Evolutionary conservation across 2,888 invertebrate genomes (phyloP), one percentile per base, ranked within the genome.

Genomic region (Cremastinae sp.): DNA sequence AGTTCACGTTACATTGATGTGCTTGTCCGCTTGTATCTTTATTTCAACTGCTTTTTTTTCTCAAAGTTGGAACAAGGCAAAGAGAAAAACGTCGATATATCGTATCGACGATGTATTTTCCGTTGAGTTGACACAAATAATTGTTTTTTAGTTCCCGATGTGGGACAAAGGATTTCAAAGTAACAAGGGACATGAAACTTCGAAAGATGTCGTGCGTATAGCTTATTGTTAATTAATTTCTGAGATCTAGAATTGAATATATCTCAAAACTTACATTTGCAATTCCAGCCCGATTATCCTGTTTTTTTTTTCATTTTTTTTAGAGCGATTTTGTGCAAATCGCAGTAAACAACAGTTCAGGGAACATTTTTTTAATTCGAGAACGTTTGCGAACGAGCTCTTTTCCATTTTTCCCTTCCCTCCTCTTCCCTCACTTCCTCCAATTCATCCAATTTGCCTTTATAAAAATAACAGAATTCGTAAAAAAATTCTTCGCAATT

Each of bases 171-270:
- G n/a, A 22, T 56, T 68, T 68, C 56, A 28, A 20, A 47, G 66
- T 56, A 38, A 56, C 54, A 18, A 20, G 34, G 14, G 18, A 34
- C 2, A 56, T 54, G 20, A 18, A 12, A 14, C 56, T 56, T 14
- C 36, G 47, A 62, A 16, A 20, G 58, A 70, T 54, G 38, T 51
- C 58, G 62, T 22, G 59, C 12, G 47, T 28, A 58, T 72, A 72
- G 62, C 51, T 54, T 68, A 68, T 56, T 68, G 49, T 76, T 64
- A 45, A 72, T 64, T 51, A 64, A 76, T 76, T 76, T 68, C 16
- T 45, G 56, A 62, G 68, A 76, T 68, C 34, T 41, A 45, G 59
- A 68, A 43, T 68, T 22, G 41, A 68, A 47, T 68, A 38, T 64
- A 72, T 58, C 56, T 62, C 58, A 12, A 58, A 68, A 38, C 22